phyloP scores from a whole-genome alignment of 2,797 vertebrate species.

The Muscicapa comitata region DNA sequence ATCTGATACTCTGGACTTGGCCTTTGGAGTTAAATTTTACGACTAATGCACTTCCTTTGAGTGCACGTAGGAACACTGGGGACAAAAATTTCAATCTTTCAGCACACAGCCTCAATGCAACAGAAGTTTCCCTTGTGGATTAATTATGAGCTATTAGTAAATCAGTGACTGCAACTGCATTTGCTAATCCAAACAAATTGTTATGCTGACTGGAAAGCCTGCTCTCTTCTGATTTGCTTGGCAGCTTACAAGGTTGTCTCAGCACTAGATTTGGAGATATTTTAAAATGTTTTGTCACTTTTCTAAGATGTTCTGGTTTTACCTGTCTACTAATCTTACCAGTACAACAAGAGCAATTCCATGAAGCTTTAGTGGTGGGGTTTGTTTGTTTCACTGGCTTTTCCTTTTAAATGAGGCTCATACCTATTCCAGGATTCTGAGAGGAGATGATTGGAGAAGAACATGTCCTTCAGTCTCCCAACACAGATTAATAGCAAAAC shows the following conservation, averaged over 20 bases:
- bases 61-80: neutral
- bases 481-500: constrained; percentile 48
- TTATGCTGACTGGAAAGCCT: constrained; percentile 1
- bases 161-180: neutral
- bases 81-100: neutral
- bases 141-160: neutral
- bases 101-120: neutral
- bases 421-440: constrained; percentile 36
- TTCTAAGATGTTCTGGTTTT: neutral
- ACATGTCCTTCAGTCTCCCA: constrained; percentile 32
- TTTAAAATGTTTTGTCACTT: neutral
- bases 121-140: neutral
- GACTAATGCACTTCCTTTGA: neutral
- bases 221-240: neutral
- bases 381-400: neutral
- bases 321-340: constrained; percentile 11
- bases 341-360: neutral
- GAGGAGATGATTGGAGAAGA: constrained; percentile 33
- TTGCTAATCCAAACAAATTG: neutral
- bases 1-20: neutral
- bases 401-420: neutral
- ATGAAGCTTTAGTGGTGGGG: neutral
- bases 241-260: neutral
- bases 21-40: neutral
- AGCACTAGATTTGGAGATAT: neutral